A percentile compares a stretch with the other conserved stretches of the same genome.
Conservation (phyloP, 2,113 vertebrate species). For the Phaetusa simplex region DNA sequence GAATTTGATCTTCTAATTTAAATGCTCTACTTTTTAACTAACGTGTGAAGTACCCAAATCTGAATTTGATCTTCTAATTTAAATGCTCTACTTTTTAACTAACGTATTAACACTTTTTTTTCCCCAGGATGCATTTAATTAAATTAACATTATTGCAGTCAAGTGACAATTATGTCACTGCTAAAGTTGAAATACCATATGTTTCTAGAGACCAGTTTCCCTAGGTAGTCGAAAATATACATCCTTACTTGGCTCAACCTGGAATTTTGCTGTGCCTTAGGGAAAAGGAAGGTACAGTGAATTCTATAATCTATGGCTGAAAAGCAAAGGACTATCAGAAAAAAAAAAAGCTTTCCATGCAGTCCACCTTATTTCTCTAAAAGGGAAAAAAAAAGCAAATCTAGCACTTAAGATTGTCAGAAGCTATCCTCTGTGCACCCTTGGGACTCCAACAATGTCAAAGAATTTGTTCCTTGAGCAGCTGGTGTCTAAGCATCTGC, state of each 20-base stretch:
- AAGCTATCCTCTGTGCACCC: neutral
- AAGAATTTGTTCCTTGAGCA: neutral
- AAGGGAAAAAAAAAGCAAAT: neutral
- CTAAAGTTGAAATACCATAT: neutral
- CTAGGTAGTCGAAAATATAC: neutral
- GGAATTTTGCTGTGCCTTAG: neutral
- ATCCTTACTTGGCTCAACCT: neutral
- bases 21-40: neutral
- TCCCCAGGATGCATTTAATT: neutral
- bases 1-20: neutral
- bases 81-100: neutral
- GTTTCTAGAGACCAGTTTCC: slow-evolving; percentile 6
- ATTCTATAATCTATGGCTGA: neutral
- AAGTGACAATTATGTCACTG: slow-evolving; percentile 3
- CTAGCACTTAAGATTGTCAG: neutral
- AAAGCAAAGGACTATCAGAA: neutral
- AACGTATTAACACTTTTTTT: neutral
- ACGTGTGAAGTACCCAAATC: neutral
- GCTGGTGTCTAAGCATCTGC: neutral
- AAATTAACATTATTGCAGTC: neutral
- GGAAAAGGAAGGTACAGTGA: neutral
- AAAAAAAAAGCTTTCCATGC: neutral
- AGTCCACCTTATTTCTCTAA: neutral
- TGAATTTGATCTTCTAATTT: neutral
- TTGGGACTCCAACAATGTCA: neutral